Base-by-base conservation (phyloP, 1,140 invertebrate species). In the Drosophila seguyi region DNA sequence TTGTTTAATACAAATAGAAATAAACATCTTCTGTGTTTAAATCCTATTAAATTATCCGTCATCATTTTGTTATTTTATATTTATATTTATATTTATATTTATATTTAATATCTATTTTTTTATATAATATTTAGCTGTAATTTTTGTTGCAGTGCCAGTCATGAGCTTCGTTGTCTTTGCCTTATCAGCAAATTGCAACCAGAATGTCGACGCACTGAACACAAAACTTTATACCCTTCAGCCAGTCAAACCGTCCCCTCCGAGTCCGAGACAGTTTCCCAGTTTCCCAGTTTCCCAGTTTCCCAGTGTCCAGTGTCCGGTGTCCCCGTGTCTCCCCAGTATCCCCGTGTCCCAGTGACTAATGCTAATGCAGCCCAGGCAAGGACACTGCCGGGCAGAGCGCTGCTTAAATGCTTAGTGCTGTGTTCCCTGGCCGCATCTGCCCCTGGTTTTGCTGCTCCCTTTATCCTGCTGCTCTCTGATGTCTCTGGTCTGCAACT, bases 181-280 rank as follows among this genome's bases (percentile, higher is more conserved):
- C 82, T 79, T 86, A 86, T 86, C 82, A 79, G 69, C 65, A 85
- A 85, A 85, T 78, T 85, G 82, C 82, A 85, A 85, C 63, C 81
- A 69, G 66, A 79, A 83, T 75, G 73, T 68, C 69, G 73, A 69
- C 77, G 73, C 79, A 81, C 72, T 44, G 73, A 75, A 75, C 72
- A 50, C 60, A 55, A 84, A 84, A 62, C 50, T 74, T 73, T 72
- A 69, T 74, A 74, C 50, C 67, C 79, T 69, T 75, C 78, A 81
- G 76, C 74, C 75, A 74, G 77, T 63, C 60, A 62, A 79, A 81
- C 72, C 63, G 48, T 74, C 47, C 25, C 13, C 47, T 14, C 22
- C 20, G 18, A n/a, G 11, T 36, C 31, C 48, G 13, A 29, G 47
- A 50, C n/a, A 50, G 34, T 16, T 16, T 47, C 18, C 20, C 56